Percentiles rank a stretch among this genome's conserved stretches.
Conservation (phyloP, 2,888 invertebrate species). For the Epinotia ramella region DNA sequence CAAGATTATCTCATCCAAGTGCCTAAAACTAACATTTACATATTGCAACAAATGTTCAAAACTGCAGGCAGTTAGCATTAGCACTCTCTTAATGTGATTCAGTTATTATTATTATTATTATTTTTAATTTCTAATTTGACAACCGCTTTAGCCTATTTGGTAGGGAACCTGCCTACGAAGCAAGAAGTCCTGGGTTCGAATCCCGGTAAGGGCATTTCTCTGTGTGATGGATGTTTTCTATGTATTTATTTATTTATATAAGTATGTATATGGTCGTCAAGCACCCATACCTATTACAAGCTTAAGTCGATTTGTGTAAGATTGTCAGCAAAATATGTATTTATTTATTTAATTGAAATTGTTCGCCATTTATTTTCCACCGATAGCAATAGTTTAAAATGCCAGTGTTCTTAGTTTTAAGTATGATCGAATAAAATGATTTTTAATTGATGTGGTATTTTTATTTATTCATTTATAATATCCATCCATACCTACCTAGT, state of each 20-base stretch:
- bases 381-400: constrained; percentile 15
- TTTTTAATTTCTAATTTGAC: constrained; percentile 9
- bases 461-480: neutral
- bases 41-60: neutral
- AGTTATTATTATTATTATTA: constrained; percentile 15
- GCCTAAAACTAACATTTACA: neutral
- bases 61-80: constrained; percentile 8
- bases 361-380: neutral
- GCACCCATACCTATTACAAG: too few species aligned
- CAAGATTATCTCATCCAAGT: neutral
- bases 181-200: too few species aligned
- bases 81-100: neutral
- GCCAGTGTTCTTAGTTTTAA: constrained; percentile 40
- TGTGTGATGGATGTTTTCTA: too few species aligned
- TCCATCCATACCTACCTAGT: too few species aligned
- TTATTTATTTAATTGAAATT: neutral
- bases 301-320: too few species aligned
- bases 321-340: too few species aligned
- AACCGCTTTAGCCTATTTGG: too few species aligned
- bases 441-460: neutral
- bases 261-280: too few species aligned
- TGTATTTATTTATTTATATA: too few species aligned
- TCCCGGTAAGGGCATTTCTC: too few species aligned
- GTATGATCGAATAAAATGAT: constrained; percentile 32
- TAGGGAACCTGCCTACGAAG: too few species aligned